A percentile compares a stretch with the other conserved stretches of the same genome.
phyloP scores from a whole-genome alignment of 2,888 invertebrate genomes.

The Nemoura dubitans region DNA sequence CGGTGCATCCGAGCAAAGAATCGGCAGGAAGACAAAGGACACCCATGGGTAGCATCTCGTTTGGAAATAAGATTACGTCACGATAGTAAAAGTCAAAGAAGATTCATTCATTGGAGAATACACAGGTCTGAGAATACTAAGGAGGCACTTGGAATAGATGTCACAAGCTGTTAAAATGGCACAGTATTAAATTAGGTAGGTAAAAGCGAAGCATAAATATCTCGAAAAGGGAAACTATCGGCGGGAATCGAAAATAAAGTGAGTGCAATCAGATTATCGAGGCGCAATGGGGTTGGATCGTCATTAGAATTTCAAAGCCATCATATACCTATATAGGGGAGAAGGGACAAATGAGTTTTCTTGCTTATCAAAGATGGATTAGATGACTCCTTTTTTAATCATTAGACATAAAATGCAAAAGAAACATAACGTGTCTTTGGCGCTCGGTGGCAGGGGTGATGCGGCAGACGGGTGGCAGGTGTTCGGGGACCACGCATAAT shows the following conservation, averaged over 20 bases:
- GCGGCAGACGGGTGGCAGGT: slow-evolving; percentile 41
- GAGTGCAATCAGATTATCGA: background rate
- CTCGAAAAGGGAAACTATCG: background rate
- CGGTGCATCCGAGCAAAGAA: slow-evolving; percentile 31
- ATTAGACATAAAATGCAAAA: slow-evolving; percentile 32
- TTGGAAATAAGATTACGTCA: slow-evolving; percentile 43
- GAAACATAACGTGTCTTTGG: slow-evolving; percentile 13
- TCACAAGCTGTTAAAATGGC: background rate
- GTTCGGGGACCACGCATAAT: slow-evolving; percentile 42
- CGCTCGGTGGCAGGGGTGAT: background rate
- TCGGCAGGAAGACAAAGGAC: slow-evolving; percentile 44
- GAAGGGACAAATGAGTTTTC: slow-evolving; percentile 24
- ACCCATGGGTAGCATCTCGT: slow-evolving; percentile 47
- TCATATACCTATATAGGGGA: background rate
- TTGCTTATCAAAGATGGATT: slow-evolving; percentile 32
- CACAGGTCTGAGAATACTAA: slow-evolving; percentile 28
- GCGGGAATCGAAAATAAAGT: background rate
- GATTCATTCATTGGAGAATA: slow-evolving; percentile 29
- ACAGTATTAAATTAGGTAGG: background rate
- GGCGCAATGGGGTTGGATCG: background rate
- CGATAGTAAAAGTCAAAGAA: slow-evolving; percentile 42
- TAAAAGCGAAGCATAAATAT: background rate
- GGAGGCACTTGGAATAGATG: background rate
- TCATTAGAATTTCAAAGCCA: slow-evolving; percentile 7
- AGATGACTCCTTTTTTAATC: slow-evolving; percentile 34